Evolutionary conservation across 2,888 invertebrate genomes (phyloP).

Genomic region (Mechanitis mazaeus): DNA sequence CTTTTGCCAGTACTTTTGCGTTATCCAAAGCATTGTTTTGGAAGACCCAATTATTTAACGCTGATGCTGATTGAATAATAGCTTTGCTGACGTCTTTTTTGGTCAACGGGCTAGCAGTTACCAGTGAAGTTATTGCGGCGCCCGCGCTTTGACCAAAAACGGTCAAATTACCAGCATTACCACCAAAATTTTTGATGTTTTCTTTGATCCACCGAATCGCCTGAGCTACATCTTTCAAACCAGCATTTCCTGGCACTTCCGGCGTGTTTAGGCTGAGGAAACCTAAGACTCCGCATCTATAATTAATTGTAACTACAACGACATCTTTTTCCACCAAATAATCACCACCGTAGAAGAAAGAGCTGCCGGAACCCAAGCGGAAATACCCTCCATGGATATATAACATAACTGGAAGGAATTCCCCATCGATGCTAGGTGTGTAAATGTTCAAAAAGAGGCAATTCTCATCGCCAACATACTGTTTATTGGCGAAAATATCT

Average conservation of each 20-base stretch:
- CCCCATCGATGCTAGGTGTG: slow-evolving; percentile 74
- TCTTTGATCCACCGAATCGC: slow-evolving; percentile 63
- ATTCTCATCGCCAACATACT: slow-evolving; percentile 77
- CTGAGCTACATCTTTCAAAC: slow-evolving; percentile 60
- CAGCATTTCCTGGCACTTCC: slow-evolving; percentile 68
- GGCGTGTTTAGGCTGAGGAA: slow-evolving; percentile 64
- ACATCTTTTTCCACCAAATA: slow-evolving; percentile 76
- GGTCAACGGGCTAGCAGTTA: slow-evolving; percentile 58
- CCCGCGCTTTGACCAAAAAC: slow-evolving; percentile 65
- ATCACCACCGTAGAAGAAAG: slow-evolving; percentile 67
- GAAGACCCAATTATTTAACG: slow-evolving; percentile 39
- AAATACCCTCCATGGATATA: slow-evolving; percentile 77
- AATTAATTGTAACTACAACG: slow-evolving; percentile 75
- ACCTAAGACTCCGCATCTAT: slow-evolving; percentile 67
- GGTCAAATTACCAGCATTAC: slow-evolving; percentile 61
- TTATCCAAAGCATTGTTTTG: slow-evolving; percentile 56
- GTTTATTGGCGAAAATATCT: slow-evolving; percentile 54
- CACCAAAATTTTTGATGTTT: slow-evolving; percentile 64
- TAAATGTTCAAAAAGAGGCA: slow-evolving; percentile 83
- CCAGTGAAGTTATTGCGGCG: slow-evolving; percentile 42
- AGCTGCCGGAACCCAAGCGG: slow-evolving; percentile 70
- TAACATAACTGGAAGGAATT: slow-evolving; percentile 74
- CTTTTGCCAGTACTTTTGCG: slow-evolving; percentile 47
- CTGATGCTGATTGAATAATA: slow-evolving; percentile 61
- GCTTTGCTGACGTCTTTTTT: slow-evolving; percentile 57